A percentile compares a stretch with the other conserved stretches of the same genome.
These are phyloP conservation scores for Labroides dimidiatus DNA, from an alignment of 2,797 vertebrate genomes.

Conservation along the genomic window DNA sequence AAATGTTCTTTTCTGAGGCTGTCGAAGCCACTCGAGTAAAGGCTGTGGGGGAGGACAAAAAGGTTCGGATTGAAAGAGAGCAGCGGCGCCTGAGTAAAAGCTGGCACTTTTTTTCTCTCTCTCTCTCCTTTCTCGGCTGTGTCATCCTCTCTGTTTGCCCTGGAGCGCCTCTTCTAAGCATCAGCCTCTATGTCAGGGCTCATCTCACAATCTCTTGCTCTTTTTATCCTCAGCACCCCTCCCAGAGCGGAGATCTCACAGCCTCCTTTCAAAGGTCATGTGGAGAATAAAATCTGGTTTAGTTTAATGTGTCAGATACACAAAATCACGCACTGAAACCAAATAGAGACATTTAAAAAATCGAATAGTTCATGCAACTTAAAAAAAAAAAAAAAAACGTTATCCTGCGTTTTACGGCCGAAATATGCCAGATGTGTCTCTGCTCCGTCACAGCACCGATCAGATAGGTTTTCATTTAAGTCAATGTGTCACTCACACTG, in stretches of 20 bases:
- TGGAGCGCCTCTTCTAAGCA: constrained; percentile 53
- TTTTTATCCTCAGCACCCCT: constrained; percentile 28
- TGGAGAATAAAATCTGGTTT: constrained; percentile 38
- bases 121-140: constrained; percentile 24
- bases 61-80: constrained; percentile 29
- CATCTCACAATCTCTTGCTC: constrained; percentile 56
- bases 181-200: constrained; percentile 62
- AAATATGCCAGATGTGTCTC: too few species aligned
- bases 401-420: too few species aligned
- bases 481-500: too few species aligned
- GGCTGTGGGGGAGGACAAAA: constrained; percentile 9
- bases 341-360: background rate
- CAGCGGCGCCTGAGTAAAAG: constrained; percentile 34
- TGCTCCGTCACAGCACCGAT: too few species aligned
- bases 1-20: constrained; percentile 26
- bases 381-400: too few species aligned
- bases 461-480: too few species aligned
- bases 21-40: constrained; percentile 20
- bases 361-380: too few species aligned
- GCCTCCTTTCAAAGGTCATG: constrained; percentile 46
- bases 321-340: background rate
- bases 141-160: constrained; percentile 55
- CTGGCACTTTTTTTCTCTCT: constrained; percentile 25
- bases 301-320: constrained; percentile 7
- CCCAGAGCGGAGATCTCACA: constrained; percentile 1